Base-by-base conservation (phyloP, 2,888 invertebrate genomes). In the Malacosoma neustria region DNA sequence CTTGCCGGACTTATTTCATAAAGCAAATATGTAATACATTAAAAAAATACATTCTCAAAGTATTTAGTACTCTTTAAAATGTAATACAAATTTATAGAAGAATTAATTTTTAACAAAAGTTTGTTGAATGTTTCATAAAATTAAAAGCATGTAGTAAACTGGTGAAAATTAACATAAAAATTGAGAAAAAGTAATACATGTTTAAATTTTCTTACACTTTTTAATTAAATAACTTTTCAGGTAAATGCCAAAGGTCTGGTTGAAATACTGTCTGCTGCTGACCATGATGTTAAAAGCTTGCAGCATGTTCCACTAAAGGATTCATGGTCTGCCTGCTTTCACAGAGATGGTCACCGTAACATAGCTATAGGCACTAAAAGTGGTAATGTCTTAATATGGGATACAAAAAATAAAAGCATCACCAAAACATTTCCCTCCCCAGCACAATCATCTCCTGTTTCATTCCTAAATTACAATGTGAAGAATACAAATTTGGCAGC, bases 321-420 rank as follows among this genome's bases (percentile, higher is more conserved):
- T 35, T 76, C 84, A 22, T 85, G 82, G 76, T 74, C 79, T 0
- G 87, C 84, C 1, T 63, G 73, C 40, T 87, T 87, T 48, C 84
- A 86, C 42, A 66, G 82, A 15, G 84, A 84, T 36, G 82, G 81
- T 3, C 81, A 85, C 46, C 66, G 81, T 5, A 73, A 82, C 43
- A 59, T 87, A 32, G 86, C 81, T 1, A 69, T 87, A 37, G 87
- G 86, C 4, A 81, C 81, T 1, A 73, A 64, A 51, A 80, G 68
- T 50, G 87, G 87, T 12, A 76, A 74, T 53, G 79, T 86, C 2
- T 61, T 82, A 58, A 79, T 86, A 48, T 87, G 87, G 87, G 85
- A 87, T 38, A 84, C 85, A 1, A 87, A 80, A 46, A 76, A 66
- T 33, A 86, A 85, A 62, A 71, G 60, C 29, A 63, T 82, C n/a